A percentile compares a stretch with the other conserved stretches of the same genome.
These are phyloP conservation scores for Adela reaumurella DNA, from an alignment of 2,888 invertebrate genomes.

Conservation along the genomic window DNA sequence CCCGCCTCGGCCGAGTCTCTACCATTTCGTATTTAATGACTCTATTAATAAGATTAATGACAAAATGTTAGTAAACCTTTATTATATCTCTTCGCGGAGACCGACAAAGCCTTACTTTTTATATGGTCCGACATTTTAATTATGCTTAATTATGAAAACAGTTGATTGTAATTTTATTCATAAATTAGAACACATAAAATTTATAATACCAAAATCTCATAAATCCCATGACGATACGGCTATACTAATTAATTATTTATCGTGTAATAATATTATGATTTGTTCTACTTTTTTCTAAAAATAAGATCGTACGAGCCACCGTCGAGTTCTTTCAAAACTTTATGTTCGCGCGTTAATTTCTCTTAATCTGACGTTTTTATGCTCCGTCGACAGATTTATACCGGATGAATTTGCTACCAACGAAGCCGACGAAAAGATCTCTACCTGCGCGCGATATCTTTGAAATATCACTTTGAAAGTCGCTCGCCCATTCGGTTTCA, in stretches of 20 bases:
- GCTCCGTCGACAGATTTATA: background rate
- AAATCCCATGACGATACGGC: too few species aligned
- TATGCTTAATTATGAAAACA: too few species aligned
- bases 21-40: conserved; percentile 45
- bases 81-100: background rate
- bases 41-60: conserved; percentile 54
- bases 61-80: conserved; percentile 3
- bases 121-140: too few species aligned
- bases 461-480: background rate
- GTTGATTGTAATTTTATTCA: too few species aligned
- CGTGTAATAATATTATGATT: too few species aligned
- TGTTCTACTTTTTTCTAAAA: too few species aligned
- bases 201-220: too few species aligned
- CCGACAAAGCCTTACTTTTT: too few species aligned
- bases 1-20: conserved; percentile 18
- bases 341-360: background rate
- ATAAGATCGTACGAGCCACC: background rate
- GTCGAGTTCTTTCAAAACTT: background rate
- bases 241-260: too few species aligned
- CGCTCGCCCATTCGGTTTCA: background rate
- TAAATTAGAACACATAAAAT: too few species aligned
- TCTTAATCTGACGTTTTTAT: background rate
- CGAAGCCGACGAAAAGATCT: background rate
- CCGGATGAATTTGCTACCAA: background rate
- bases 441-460: background rate